Evolutionary conservation across 2,888 invertebrate species (phyloP).

Genomic region (Alloplasta piceator): DNA sequence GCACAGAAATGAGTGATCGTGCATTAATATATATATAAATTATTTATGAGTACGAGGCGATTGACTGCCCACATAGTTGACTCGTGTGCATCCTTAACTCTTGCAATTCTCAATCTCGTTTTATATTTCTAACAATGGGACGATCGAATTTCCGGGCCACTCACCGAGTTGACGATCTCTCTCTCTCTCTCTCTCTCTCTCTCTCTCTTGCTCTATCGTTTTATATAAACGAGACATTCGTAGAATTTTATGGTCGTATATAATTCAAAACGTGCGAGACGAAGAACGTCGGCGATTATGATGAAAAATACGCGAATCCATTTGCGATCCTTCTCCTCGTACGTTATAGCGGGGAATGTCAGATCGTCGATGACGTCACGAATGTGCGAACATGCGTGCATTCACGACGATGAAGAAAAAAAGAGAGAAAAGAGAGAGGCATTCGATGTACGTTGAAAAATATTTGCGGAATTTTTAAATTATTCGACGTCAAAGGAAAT

Average conservation of each 20-base stretch:
- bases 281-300: slow-evolving; percentile 6
- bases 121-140: slow-evolving; percentile 44
- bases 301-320: slow-evolving; percentile 50
- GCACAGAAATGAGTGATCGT: slow-evolving; percentile 40
- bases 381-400: slow-evolving; percentile 62
- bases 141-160: slow-evolving; percentile 51
- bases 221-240: slow-evolving; percentile 51
- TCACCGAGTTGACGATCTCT: slow-evolving; percentile 13
- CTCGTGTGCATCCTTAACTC: slow-evolving; percentile 28
- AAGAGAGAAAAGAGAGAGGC: slow-evolving; percentile 60
- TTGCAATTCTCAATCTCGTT: slow-evolving; percentile 36
- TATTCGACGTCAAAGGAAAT: too few species aligned
- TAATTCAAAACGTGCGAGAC: slow-evolving; percentile 50
- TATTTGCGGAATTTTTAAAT: too few species aligned
- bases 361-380: slow-evolving; percentile 74
- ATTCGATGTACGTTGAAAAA: not conserved
- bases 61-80: slow-evolving; percentile 45
- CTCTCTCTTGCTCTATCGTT: not conserved
- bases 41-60: slow-evolving; percentile 20
- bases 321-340: slow-evolving; percentile 26
- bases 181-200: not conserved
- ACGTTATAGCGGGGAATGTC: slow-evolving; percentile 71
- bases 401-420: slow-evolving; percentile 53
- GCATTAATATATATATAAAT: not conserved
- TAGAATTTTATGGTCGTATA: slow-evolving; percentile 66